These are phyloP conservation scores for Xanthorhoe spadicearia DNA, from an alignment of 2,888 invertebrate genomes.

Conservation along the genomic window DNA sequence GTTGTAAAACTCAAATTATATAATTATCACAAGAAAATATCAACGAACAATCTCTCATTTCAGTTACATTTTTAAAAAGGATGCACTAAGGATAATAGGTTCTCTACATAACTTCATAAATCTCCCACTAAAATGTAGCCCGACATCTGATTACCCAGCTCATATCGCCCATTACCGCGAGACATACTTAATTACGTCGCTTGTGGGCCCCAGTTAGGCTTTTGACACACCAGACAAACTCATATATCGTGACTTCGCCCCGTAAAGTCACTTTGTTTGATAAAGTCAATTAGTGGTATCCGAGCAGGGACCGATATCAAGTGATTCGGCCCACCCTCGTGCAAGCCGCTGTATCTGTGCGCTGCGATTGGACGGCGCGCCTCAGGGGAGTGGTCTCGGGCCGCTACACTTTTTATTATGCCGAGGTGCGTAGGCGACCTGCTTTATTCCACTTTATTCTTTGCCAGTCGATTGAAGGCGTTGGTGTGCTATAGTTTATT, in stretches of 20 bases:
- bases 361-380: constrained; percentile 71
- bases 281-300: constrained; percentile 85
- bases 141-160: constrained; percentile 48
- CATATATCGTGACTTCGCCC: constrained; percentile 83
- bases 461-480: constrained; percentile 81
- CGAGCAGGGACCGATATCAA: constrained; percentile 81
- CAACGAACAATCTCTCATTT: background rate
- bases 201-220: constrained; percentile 80
- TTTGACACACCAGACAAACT: constrained; percentile 82
- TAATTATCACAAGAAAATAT: too few relatives aligned
- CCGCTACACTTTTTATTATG: constrained; percentile 77
- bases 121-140: constrained; percentile 33
- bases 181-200: constrained; percentile 77
- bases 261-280: constrained; percentile 84
- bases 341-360: constrained; percentile 63
- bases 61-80: background rate
- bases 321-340: constrained; percentile 78
- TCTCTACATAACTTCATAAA: constrained; percentile 25
- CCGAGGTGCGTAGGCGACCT: constrained; percentile 77
- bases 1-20: too few relatives aligned
- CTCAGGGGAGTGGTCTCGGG: constrained; percentile 75
- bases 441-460: constrained; percentile 82
- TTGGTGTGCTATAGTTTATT: constrained; percentile 83
- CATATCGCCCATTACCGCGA: constrained; percentile 74
- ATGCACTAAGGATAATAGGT: constrained; percentile 2